Conservation (phyloP, 1,140 invertebrate species). For the Drosophila willistoni region DNA sequence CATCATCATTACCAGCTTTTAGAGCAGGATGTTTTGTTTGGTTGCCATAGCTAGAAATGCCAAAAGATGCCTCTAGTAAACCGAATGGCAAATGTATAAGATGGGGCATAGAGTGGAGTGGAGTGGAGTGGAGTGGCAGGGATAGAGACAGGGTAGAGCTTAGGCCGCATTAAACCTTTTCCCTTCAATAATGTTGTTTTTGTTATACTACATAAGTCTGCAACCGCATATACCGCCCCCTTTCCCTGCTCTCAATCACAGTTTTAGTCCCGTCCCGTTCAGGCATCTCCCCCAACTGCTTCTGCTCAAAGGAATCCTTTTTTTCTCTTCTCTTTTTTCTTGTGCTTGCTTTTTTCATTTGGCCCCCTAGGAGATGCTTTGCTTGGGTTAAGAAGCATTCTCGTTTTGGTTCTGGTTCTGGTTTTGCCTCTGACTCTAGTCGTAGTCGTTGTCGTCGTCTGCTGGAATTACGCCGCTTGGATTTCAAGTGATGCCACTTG, state of each 20-base stretch:
- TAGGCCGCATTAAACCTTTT: constrained; percentile 75
- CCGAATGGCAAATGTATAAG: constrained; percentile 36
- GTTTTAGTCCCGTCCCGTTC: constrained; percentile 8
- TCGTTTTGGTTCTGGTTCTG: constrained; percentile 25
- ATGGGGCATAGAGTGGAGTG: constrained; percentile 10
- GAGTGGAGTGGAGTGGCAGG: constrained; percentile 15
- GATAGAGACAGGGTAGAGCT: constrained; percentile 32
- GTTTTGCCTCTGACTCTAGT: too few relatives aligned
- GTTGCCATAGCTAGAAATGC: constrained; percentile 70
- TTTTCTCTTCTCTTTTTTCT: not conserved
- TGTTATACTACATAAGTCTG: constrained; percentile 37
- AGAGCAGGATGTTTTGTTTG: not conserved
- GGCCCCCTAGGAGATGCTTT: constrained; percentile 49
- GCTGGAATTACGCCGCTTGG: constrained; percentile 66
- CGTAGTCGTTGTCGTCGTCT: constrained; percentile 23
- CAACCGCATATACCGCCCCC: not conserved
- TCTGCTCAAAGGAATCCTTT: constrained; percentile 36
- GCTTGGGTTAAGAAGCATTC: constrained; percentile 63
- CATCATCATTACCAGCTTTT: not conserved
- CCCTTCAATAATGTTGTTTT: constrained; percentile 63
- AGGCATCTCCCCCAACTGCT: not conserved
- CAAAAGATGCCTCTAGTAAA: constrained; percentile 18
- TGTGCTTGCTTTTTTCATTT: constrained; percentile 23
- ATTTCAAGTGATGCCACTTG: constrained; percentile 69
- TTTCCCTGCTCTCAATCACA: not conserved